phyloP scores from a whole-genome alignment of 1,140 invertebrate species.

The Rhyzopertha dominica region DNA sequence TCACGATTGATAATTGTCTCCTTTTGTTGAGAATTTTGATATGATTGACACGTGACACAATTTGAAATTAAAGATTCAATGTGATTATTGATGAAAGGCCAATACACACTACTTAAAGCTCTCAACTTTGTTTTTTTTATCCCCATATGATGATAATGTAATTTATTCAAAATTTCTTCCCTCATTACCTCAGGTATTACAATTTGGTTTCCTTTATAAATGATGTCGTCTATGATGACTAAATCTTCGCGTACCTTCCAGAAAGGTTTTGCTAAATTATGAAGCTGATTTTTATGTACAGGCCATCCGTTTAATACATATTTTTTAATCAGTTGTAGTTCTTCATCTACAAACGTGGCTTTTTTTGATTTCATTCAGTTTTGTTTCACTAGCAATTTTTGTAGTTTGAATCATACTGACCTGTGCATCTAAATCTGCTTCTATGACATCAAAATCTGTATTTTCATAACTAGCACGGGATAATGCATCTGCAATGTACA shows the following conservation, averaged over 20 bases:
- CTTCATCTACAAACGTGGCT: neutral
- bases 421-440: too few relatives aligned
- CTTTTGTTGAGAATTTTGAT: conserved; percentile 10
- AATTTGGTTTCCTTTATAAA: too few relatives aligned
- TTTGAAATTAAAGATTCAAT: neutral
- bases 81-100: too few relatives aligned
- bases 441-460: conserved; percentile 4
- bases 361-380: conserved; percentile 1
- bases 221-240: too few relatives aligned
- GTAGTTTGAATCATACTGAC: too few relatives aligned
- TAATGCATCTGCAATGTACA: conserved; percentile 22
- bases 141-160: conserved; percentile 11
- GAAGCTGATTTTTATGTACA: conserved; percentile 9
- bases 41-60: neutral
- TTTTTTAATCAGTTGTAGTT: neutral
- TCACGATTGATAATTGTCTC: neutral
- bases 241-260: too few relatives aligned
- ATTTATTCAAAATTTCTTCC: conserved; percentile 1
- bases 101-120: conserved; percentile 3
- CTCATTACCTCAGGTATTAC: conserved; percentile 6
- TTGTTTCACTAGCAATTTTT: neutral
- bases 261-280: too few relatives aligned
- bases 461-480: conserved; percentile 11
- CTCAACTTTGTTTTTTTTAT: conserved; percentile 12
- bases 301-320: too few relatives aligned